A percentile compares a stretch with the other conserved stretches of the same genome.
Conservation (phyloP, 2,113 vertebrate species). For the Petrocephalus zakoni region DNA sequence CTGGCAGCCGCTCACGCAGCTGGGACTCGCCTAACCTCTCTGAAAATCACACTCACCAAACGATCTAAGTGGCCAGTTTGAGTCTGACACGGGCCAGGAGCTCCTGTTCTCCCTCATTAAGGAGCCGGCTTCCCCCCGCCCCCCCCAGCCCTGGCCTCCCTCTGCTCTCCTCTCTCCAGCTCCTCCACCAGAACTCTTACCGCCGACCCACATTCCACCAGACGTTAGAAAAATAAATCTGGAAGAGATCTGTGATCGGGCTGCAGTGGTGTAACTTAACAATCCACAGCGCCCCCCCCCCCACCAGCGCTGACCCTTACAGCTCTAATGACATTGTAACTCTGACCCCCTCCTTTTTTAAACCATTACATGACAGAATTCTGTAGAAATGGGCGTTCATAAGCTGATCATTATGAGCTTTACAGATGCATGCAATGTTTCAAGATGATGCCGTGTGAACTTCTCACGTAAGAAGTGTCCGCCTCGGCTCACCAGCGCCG, state of each 20-base stretch:
- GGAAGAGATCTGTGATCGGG: constrained; percentile 45
- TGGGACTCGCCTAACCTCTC: background rate
- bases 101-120: background rate
- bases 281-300: background rate
- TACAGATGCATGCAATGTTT: background rate
- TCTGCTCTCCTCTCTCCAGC: background rate
- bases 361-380: background rate
- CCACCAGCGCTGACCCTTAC: background rate
- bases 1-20: background rate
- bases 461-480: background rate
- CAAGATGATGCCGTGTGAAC: background rate
- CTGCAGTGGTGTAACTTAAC: constrained; percentile 19
- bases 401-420: background rate
- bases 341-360: background rate
- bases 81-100: background rate
- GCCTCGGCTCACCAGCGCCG: background rate
- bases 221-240: constrained; percentile 50
- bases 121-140: background rate
- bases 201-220: constrained; percentile 39
- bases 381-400: background rate
- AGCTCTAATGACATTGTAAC: constrained; percentile 1
- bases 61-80: background rate
- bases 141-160: background rate
- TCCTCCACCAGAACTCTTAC: constrained; percentile 12
- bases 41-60: background rate